Conservation (phyloP, 1,140 invertebrate species). For the Ceratosolen fusciceps region DNA sequence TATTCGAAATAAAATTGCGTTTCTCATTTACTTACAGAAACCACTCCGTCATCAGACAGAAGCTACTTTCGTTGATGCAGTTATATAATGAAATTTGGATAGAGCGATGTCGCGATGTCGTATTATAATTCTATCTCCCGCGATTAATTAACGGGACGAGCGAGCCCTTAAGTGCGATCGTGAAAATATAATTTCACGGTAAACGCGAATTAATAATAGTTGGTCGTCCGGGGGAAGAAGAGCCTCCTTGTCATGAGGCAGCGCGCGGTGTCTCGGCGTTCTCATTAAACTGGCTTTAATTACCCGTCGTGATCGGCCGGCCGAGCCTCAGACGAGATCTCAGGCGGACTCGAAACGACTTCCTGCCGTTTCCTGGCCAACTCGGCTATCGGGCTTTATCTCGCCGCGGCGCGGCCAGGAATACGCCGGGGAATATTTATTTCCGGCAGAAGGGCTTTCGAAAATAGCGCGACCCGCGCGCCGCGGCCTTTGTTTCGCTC, state of each 20-base stretch:
- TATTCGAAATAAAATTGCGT: constrained; percentile 42
- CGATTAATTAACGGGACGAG: too few species aligned
- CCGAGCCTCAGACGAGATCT: constrained; percentile 33
- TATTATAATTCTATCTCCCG: too few species aligned
- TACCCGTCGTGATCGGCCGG: constrained; percentile 26
- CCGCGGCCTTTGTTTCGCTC: constrained; percentile 43
- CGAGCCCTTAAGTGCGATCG: too few species aligned
- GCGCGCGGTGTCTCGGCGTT: constrained; percentile 9
- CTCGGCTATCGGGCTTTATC: constrained; percentile 31
- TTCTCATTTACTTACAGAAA: too few species aligned
- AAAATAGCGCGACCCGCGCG: constrained; percentile 40
- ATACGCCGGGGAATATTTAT: constrained; percentile 49
- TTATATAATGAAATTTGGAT: too few species aligned
- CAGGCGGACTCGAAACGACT: constrained; percentile 33
- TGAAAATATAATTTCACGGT: too few species aligned
- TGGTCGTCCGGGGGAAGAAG: too few species aligned
- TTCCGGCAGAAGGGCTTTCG: constrained; percentile 51
- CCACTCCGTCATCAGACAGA: too few species aligned
- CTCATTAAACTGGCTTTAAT: constrained; percentile 28
- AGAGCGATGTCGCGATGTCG: too few species aligned
- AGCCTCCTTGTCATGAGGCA: not conserved
- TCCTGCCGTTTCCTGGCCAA: constrained; percentile 34
- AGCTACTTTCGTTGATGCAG: too few species aligned
- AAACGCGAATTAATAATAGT: too few species aligned
- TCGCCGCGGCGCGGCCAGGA: constrained; percentile 27